phyloP scores from a whole-genome alignment of 2,888 invertebrate genomes.

The Ophioninae sp. region DNA sequence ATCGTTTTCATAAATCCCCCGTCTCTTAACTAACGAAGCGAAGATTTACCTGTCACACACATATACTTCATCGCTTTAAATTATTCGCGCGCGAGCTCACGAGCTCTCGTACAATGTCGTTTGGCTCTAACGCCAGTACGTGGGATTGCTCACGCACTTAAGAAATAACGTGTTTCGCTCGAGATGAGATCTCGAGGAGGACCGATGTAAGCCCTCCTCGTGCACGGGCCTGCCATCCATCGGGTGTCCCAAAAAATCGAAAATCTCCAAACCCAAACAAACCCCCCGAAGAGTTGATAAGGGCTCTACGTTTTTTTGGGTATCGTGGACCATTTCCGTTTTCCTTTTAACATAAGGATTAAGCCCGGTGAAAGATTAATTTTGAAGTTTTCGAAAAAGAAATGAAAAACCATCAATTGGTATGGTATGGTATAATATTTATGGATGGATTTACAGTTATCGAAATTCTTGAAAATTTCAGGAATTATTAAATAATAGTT shows the following conservation, averaged over 20 bases:
- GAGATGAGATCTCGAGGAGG: slow-evolving; percentile 54
- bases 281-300: no score
- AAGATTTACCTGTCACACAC: slow-evolving; percentile 62
- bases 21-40: slow-evolving; percentile 58
- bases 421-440: no score
- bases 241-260: not conserved
- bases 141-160: slow-evolving; percentile 51
- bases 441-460: no score
- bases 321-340: no score
- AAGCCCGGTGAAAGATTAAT: no score
- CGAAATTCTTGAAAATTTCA: no score
- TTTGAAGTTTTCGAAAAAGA: no score
- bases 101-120: slow-evolving; percentile 12
- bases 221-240: not conserved
- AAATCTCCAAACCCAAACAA: no score
- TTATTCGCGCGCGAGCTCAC: slow-evolving; percentile 24
- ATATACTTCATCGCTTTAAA: slow-evolving; percentile 58
- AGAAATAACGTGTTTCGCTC: slow-evolving; percentile 42
- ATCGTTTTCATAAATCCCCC: slow-evolving; percentile 17
- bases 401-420: no score
- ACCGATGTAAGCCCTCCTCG: slow-evolving; percentile 14
- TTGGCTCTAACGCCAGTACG: slow-evolving; percentile 26
- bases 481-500: no score
- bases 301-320: no score
- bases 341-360: no score